Evolutionary conservation across 1,140 invertebrate species (phyloP), one percentile per base, ranked within the genome.

Genomic region (Ptiloglossa arizonensis): DNA sequence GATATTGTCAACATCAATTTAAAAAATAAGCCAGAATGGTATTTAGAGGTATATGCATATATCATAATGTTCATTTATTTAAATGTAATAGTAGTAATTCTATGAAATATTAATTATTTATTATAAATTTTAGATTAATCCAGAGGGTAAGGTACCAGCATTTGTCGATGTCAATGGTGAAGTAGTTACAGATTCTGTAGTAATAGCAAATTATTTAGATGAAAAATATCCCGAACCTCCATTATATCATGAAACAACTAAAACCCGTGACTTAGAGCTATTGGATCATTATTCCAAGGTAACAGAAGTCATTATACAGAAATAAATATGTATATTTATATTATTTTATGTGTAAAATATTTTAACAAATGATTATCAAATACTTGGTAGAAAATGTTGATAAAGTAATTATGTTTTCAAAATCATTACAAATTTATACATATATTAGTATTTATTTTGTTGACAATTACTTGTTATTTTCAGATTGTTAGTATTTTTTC

Each of bases 1-100:
- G 94, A 95, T 66, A 86, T 93, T 15, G 92, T 95, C 0, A 94
- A 95, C 72, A 93, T 95, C n/a, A 93, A 95, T 82, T 86, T 95
- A 48, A 93, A 90, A 50, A 87, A 89, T 8, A 95, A 95, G 82
- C 95, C 95, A 19, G 93, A 94, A 19, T 95, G 95, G 94, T 93
- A 93, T 60, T 89, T 94, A 19, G 82, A 93, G 71, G 90, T 91
- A 68, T 32, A 27, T n/a, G 78, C 44, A 41, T 29, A 52, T 35
- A 68, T 41, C 0, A 35, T 52, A 6, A 60, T 68, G 44, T 57
- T 35, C 38, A 66, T 48, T 29, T 35, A 2, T 60, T 41, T 17
- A 44, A 72, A 32, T 59, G 52, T 52, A 15, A 54, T 15, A 52
- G 3, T 27, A 9, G 17, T n/a, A 13, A 48, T 52, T 67, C 64